Conservation (phyloP, 2,888 invertebrate species). For the Coremacera marginata region DNA sequence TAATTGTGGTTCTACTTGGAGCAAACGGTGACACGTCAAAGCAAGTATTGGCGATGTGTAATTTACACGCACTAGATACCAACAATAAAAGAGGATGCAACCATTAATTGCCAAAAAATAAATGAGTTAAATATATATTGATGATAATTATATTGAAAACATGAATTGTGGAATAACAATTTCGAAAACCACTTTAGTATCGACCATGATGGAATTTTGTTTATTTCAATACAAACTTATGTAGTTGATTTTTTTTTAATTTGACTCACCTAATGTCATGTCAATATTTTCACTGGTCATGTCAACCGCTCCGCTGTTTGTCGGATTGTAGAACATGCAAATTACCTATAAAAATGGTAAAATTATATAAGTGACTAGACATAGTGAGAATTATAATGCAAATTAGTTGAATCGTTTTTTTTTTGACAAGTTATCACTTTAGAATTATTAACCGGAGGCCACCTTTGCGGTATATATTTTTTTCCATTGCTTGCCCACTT, state of each 20-base stretch:
- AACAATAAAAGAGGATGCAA: neutral
- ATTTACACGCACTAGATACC: no score
- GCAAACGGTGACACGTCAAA: constrained; percentile 53
- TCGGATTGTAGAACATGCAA: constrained; percentile 77
- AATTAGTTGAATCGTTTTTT: neutral
- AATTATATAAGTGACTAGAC: no score
- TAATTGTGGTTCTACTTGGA: neutral
- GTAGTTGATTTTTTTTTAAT: neutral
- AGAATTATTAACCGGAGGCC: neutral
- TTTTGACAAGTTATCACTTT: neutral
- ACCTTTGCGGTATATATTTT: neutral
- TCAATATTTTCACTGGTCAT: constrained; percentile 86
- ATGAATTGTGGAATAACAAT: neutral
- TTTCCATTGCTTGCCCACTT: constrained; percentile 43
- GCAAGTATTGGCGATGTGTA: neutral
- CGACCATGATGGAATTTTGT: neutral
- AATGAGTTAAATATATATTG: no score
- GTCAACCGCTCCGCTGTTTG: constrained; percentile 85
- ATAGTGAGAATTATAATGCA: neutral
- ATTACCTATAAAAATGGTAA: constrained; percentile 55
- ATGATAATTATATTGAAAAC: no score
- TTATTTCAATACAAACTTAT: neutral
- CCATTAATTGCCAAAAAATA: neutral
- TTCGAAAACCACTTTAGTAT: neutral
- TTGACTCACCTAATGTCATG: constrained; percentile 81